Conservation (phyloP, 30 jellyfish, hydroid and myxozoan genomes). For the Aurelia sp. region DNA sequence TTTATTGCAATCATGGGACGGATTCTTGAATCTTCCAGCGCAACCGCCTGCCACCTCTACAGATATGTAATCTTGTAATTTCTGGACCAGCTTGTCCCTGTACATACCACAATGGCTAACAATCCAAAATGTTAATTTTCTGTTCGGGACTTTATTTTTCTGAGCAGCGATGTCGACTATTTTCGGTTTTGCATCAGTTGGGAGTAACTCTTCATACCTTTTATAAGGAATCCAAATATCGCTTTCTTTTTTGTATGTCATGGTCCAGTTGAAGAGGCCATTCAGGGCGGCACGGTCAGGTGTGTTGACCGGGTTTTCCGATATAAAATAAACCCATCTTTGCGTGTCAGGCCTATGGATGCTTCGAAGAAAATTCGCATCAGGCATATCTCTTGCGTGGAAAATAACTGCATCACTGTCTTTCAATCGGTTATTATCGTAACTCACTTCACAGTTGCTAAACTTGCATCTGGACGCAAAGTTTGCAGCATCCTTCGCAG, state of each 20-base stretch:
- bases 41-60: conserved; percentile 73
- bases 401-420: conserved; percentile 93
- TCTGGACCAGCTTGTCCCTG: conserved; percentile 38
- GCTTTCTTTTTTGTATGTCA: conserved; percentile 75
- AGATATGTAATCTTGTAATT: conserved; percentile 37
- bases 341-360: conserved; percentile 66
- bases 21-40: conserved; percentile 11
- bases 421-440: conserved; percentile 53
- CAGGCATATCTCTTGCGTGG: conserved; percentile 93
- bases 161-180: conserved; percentile 44
- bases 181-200: conserved; percentile 13
- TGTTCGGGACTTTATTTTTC: conserved; percentile 43
- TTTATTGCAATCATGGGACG: conserved; percentile 7
- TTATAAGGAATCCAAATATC: conserved; percentile 71
- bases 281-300: conserved; percentile 66
- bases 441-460: conserved; percentile 82
- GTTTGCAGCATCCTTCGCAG: conserved; percentile 44
- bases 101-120: conserved; percentile 62
- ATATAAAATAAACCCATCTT: conserved; percentile 92
- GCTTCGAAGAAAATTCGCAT: conserved; percentile 28
- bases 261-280: conserved; percentile 90
- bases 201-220: conserved; percentile 1
- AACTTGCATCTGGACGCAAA: conserved; percentile 70
- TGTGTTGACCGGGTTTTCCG: conserved; percentile 91
- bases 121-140: conserved; percentile 57